phyloP scores from a whole-genome alignment of 2,888 invertebrate genomes.

The Synergus laeviventris region DNA sequence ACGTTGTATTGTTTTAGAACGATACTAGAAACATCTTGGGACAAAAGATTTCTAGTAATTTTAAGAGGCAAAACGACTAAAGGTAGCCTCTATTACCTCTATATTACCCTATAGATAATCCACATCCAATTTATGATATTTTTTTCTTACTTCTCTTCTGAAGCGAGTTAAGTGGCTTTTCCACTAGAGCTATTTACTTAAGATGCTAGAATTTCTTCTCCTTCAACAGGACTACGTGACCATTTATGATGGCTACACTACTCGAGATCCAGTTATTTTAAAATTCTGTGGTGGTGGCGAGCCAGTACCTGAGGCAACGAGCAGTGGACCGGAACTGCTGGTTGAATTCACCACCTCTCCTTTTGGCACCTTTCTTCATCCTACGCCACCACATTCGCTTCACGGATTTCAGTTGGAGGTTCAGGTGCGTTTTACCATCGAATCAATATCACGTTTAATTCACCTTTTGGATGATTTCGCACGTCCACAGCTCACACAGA shows the following conservation, averaged over 20 bases:
- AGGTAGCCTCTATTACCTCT: too few relatives aligned
- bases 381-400: slow-evolving; percentile 85
- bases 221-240: slow-evolving; percentile 86
- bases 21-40: too few relatives aligned
- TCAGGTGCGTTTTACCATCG: slow-evolving; percentile 75
- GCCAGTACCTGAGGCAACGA: slow-evolving; percentile 89
- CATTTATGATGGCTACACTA: slow-evolving; percentile 92
- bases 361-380: slow-evolving; percentile 91
- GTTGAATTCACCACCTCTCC: slow-evolving; percentile 94
- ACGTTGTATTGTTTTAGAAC: too few relatives aligned
- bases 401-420: slow-evolving; percentile 95
- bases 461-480: not conserved
- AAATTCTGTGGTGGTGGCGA: slow-evolving; percentile 95
- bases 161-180: not conserved
- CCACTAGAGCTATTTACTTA: not conserved
- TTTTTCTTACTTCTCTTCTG: not conserved
- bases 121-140: not conserved
- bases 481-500: not conserved
- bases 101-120: too few relatives aligned
- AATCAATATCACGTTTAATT: not conserved
- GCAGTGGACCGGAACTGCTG: slow-evolving; percentile 91
- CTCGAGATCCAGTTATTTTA: slow-evolving; percentile 89
- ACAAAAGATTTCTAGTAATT: too few relatives aligned
- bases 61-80: too few relatives aligned
- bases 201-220: slow-evolving; percentile 29